Percentiles rank a stretch among this genome's conserved stretches.
phyloP scores from a whole-genome alignment of 2,888 invertebrate genomes.

The Drosophila nr. perissopoda region DNA sequence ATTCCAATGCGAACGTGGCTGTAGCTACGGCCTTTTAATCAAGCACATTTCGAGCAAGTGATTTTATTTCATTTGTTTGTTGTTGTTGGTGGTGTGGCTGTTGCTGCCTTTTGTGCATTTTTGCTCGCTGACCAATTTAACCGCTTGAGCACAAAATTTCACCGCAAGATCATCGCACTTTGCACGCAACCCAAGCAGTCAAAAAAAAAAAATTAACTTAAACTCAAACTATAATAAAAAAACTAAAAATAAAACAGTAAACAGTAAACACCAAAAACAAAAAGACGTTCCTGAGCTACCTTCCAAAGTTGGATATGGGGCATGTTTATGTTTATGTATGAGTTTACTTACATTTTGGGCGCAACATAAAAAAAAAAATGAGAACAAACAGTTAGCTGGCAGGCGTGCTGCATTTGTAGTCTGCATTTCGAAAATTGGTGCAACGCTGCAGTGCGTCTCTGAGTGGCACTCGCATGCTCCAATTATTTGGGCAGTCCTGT shows the following conservation, averaged over 20 bases:
- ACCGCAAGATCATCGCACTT: conserved; percentile 81
- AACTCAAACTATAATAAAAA: conserved; percentile 28
- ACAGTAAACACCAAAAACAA: conserved; percentile 41
- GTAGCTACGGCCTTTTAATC: conserved; percentile 71
- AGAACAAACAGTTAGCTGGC: conserved; percentile 62
- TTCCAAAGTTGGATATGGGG: conserved; percentile 60
- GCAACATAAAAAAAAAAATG: conserved; percentile 9
- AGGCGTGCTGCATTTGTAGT: conserved; percentile 22
- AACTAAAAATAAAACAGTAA: conserved; percentile 18
- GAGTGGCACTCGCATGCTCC: conserved; percentile 77
- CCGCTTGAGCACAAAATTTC: conserved; percentile 81
- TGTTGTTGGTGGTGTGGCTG: conserved; percentile 26
- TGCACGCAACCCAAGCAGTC: conserved; percentile 73
- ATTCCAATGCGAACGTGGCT: conserved; percentile 51
- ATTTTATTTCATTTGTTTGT: conserved; percentile 68
- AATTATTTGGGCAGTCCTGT: conserved; percentile 70
- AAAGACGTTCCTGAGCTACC: conserved; percentile 44
- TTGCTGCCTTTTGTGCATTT: conserved; percentile 64
- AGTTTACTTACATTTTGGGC: conserved; percentile 69
- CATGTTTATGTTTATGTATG: conserved; percentile 74
- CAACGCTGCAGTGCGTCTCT: conserved; percentile 69
- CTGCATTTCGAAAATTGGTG: conserved; percentile 38
- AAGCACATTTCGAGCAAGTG: conserved; percentile 72
- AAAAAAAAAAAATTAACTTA: conserved; percentile 34
- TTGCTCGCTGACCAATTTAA: conserved; percentile 82